Base-by-base conservation (phyloP, 1,140 invertebrate species). In the Neodiprion lecontei region DNA sequence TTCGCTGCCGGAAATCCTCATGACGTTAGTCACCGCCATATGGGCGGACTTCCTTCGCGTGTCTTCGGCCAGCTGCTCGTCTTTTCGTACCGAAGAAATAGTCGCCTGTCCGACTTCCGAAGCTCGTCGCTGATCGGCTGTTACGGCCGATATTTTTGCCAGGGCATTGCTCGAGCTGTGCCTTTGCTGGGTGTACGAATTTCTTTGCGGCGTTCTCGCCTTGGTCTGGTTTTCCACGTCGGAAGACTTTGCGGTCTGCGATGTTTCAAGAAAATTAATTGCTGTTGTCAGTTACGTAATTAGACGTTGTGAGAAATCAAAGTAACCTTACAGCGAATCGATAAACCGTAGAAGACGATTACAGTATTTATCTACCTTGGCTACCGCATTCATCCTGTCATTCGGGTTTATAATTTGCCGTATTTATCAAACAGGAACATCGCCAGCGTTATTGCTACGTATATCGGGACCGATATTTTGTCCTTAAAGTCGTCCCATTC, bases 401-500 rank as follows among this genome's bases (percentile, higher is more conserved):
- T 28, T 50, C 1, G 17, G 23, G 17, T 74, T 61, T 71, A 21
- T 14, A 48, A 9, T 68, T 72, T 12, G 69, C 9, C 4, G 68
- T 67, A 67, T 21, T 67, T 10, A 67, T 47, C 17, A 67, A 49
- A 48, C 14, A 70, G 70, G 50, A 23, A 66, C 11, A 47, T 68
- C 8, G 9, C 21, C 0, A 76, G 48, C 40, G 74, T 53, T 48
- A 77, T 66, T 12, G 21, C 50, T 2, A 70, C 49, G 74, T 72
- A 79, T 76, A 78, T 66, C 68, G 73, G 72, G 12, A 78, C 47
- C 8, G 75, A 72, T 14, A 75, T 66, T 47, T 79, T 78, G 10
- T 66, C n/a, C 72, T 79, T 79, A 50, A 79, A 76, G 0, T 75
- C 40, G 4, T 77, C 68, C 79, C 79, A 80, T 72, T 71, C 7